Conservation (phyloP, 2,113 vertebrate species). For the Bungarus multicinctus region DNA sequence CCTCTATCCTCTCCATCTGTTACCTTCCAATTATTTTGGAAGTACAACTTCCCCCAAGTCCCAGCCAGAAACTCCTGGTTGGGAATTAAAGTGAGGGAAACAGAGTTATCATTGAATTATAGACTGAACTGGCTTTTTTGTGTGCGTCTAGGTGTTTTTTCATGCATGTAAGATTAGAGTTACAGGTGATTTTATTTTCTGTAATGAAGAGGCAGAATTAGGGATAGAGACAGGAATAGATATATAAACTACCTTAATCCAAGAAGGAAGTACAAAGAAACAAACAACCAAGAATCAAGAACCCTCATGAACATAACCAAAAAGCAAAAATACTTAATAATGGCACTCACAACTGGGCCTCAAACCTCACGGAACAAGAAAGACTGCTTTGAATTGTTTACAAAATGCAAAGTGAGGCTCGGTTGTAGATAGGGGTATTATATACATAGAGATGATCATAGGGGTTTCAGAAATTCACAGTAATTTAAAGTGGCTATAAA, state of each 20-base stretch:
- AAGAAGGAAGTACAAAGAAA: background rate
- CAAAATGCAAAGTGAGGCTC: background rate
- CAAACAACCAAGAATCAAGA: background rate
- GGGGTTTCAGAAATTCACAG: background rate
- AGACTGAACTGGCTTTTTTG: background rate
- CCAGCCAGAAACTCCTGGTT: background rate
- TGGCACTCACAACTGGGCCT: background rate
- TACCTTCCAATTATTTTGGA: background rate
- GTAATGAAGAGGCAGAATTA: background rate
- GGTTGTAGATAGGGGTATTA: background rate
- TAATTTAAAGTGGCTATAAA: background rate
- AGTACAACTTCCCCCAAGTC: background rate
- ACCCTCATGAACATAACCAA: background rate
- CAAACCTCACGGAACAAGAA: background rate
- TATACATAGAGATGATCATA: background rate
- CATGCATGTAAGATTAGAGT: background rate
- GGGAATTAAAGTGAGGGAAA: background rate
- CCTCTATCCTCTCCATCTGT: background rate
- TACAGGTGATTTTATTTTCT: background rate
- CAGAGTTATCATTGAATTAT: background rate
- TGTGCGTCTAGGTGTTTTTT: background rate
- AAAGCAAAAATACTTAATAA: background rate
- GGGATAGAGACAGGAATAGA: background rate
- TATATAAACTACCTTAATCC: background rate
- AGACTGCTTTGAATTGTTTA: background rate